Base-by-base conservation (phyloP, 2,888 invertebrate species). In the Spatulosminthurus flaviceps region DNA sequence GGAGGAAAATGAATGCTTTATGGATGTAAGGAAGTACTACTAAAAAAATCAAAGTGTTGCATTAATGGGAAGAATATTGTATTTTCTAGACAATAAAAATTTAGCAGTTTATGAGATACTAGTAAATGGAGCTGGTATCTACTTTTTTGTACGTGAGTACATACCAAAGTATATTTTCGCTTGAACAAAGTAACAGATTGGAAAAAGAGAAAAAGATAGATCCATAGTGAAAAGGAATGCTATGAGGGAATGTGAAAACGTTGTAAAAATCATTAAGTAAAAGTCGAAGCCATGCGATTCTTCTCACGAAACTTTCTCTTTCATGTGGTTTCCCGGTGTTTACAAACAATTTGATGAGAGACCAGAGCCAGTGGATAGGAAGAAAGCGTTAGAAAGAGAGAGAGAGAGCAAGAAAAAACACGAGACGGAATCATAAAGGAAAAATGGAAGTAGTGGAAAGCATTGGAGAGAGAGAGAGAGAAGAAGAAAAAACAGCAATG, bases 301-400 rank as follows among this genome's bases (percentile, higher is more conserved):
- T 75, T 79, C 79, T 75, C 79, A 75, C 75, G 75, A 74, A 79
- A 79, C 28, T 24, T 60, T 61, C 64, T 61, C 42, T 75, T 80
- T 80, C 73, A 80, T 80, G 80, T 77, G 80, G 80, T 77, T 77
- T 77, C 34, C 69, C 69, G 61, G 74, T 80, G 80, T 80, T 80
- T 80, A 80, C 80, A 80, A 80, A 80, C 80, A 80, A 77, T 77
- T 79, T 80, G 66, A 66, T 9, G 70, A 51, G 51, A 51, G 51
- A 4, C 51, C 51, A 51, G 51, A n/a, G 9, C 51, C 51, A 51
- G 51, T 51, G 51, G 51, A 51, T 19, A 16, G 16, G 13, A 51
- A 51, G 26, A 51, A 19, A 43, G 43, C n/a, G 22, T 11, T 7
- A 73, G 29, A 51, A 34, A 74, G 74, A 34, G 19, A 61, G 21